These are phyloP conservation scores for Chironomus tepperi DNA, from an alignment of 1,140 invertebrate genomes.

Conservation along the genomic window DNA sequence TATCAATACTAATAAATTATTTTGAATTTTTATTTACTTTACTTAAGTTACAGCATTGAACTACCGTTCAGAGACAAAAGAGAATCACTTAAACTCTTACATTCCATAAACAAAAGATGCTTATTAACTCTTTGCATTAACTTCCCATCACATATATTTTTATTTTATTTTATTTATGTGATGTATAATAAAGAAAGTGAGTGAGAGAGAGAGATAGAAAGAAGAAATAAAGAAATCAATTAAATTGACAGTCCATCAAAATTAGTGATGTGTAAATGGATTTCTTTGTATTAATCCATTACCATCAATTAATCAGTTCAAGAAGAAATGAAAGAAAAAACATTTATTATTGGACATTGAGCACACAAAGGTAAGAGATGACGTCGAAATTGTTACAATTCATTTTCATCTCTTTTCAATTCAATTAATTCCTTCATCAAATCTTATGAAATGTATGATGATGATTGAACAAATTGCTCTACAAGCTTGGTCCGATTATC, in stretches of 20 bases:
- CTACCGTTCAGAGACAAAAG: too few relatives aligned
- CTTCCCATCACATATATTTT: too few relatives aligned
- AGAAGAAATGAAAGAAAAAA: background rate
- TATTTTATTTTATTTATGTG: too few relatives aligned
- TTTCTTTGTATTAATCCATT: background rate
- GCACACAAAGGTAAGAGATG: background rate
- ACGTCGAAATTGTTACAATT: background rate
- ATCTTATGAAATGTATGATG: background rate
- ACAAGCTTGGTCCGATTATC: background rate
- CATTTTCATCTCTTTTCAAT: background rate
- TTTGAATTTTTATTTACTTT: too few relatives aligned
- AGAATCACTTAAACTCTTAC: too few relatives aligned
- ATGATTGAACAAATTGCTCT: background rate
- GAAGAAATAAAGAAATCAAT: constrained; percentile 13
- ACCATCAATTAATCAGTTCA: constrained; percentile 17
- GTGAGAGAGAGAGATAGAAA: background rate
- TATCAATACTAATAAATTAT: too few relatives aligned
- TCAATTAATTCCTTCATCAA: background rate
- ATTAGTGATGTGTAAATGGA: constrained; percentile 20
- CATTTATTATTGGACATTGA: background rate
- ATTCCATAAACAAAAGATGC: too few relatives aligned
- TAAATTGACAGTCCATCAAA: constrained; percentile 22
- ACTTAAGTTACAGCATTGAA: too few relatives aligned
- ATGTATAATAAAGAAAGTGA: background rate
- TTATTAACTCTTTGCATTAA: too few relatives aligned